A percentile compares a stretch with the other conserved stretches of the same genome.
These are phyloP conservation scores for Astreopora myriophthalma DNA, from an alignment of 64 coral and sea anemone species.

Conservation along the genomic window DNA sequence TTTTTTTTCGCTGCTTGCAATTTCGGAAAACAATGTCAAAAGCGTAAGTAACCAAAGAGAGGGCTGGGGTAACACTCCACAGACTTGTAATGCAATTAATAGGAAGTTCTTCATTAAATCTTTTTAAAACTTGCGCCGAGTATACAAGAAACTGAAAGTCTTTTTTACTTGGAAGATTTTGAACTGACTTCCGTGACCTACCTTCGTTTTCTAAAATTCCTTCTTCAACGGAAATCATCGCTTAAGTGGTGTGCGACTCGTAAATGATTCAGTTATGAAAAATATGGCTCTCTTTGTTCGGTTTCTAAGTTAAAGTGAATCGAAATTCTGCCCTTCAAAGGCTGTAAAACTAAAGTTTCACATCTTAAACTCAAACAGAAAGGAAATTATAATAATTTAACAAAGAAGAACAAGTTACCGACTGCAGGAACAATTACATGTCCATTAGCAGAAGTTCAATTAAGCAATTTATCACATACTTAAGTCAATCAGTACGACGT, in stretches of 20 bases:
- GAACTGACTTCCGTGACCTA: conserved; percentile 36
- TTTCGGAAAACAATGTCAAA: no score
- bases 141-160: neutral
- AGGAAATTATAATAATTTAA: neutral
- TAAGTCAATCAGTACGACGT: conserved; percentile 16
- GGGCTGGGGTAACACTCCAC: neutral
- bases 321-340: neutral
- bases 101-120: neutral
- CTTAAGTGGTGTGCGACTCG: neutral
- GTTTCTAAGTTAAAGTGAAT: neutral
- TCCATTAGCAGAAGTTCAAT: conserved; percentile 36
- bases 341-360: neutral
- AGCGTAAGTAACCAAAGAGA: no score
- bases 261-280: conserved; percentile 18
- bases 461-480: conserved; percentile 55
- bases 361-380: neutral
- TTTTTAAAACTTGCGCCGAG: neutral
- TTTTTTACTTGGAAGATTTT: neutral
- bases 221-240: neutral
- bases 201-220: neutral
- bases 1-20: no score
- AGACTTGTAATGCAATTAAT: neutral
- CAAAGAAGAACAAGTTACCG: neutral
- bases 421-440: neutral
- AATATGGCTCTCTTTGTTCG: neutral